Evolutionary conservation across 2,113 vertebrate genomes (phyloP).

Genomic region (Anhinga anhinga): DNA sequence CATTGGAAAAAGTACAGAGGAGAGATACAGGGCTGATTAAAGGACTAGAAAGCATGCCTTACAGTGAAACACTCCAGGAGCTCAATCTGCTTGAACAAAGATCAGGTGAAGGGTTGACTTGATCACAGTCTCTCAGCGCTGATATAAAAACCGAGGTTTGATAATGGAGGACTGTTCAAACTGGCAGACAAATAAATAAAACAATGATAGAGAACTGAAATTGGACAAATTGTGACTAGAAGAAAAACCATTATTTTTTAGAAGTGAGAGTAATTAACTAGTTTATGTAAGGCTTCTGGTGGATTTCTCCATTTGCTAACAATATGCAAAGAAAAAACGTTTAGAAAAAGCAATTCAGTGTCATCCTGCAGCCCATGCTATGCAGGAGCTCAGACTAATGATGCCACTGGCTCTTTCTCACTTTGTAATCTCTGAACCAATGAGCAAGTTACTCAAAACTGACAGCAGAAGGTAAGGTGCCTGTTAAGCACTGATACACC

Average conservation of each 20-base stretch:
- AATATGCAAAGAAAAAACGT: background rate
- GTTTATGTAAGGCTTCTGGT: background rate
- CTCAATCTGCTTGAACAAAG: background rate
- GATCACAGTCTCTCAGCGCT: background rate
- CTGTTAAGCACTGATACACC: background rate
- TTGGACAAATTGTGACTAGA: background rate
- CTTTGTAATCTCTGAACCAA: background rate
- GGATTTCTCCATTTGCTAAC: background rate
- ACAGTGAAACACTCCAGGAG: background rate
- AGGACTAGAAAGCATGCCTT: background rate
- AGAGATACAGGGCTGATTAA: background rate
- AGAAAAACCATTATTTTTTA: background rate
- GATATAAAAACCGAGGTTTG: background rate
- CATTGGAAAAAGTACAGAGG: constrained; percentile 5
- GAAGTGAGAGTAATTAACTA: background rate
- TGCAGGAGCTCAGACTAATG: background rate
- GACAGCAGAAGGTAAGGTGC: background rate
- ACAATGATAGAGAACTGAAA: background rate
- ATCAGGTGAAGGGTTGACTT: background rate
- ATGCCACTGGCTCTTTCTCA: background rate
- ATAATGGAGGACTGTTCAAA: background rate
- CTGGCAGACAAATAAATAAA: background rate
- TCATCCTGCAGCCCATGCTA: background rate
- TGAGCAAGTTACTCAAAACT: background rate
- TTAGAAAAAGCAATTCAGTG: background rate